phyloP scores from a whole-genome alignment of 2,113 vertebrate genomes.

The Bambusicola thoracicus region DNA sequence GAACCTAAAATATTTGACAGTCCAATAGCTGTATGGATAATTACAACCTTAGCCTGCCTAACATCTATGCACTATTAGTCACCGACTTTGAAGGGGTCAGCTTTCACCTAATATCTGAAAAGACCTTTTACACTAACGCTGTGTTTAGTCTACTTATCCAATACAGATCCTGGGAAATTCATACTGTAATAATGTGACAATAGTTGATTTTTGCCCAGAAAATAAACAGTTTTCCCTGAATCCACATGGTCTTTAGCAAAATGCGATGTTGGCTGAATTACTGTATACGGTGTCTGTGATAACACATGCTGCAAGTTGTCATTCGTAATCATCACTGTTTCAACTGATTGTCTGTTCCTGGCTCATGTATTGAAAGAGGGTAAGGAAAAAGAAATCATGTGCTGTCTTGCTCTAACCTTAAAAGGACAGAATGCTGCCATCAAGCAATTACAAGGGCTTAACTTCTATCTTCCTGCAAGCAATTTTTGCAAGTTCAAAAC shows the following conservation, averaged over 20 bases:
- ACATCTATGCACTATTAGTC: not conserved
- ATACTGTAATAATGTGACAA: not conserved
- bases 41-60: not conserved
- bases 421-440: not conserved
- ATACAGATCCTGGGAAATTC: slow-evolving; percentile 16
- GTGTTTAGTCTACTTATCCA: not conserved
- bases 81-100: not conserved
- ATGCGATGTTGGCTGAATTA: slow-evolving; percentile 15
- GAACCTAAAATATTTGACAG: not conserved
- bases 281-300: slow-evolving; percentile 6
- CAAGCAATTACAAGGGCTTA: not conserved
- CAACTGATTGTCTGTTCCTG: slow-evolving; percentile 43
- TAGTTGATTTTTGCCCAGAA: slow-evolving; percentile 10
- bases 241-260: slow-evolving; percentile 31
- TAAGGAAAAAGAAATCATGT: not conserved
- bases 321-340: slow-evolving; percentile 48
- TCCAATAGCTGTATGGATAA: not conserved
- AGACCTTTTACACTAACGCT: not conserved
- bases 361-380: slow-evolving; percentile 8
- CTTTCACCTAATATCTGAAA: not conserved
- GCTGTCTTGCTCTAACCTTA: not conserved
- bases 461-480: not conserved
- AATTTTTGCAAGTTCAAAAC: slow-evolving; percentile 4
- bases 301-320: slow-evolving; percentile 53
- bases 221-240: slow-evolving; percentile 23